A percentile compares a stretch with the other conserved stretches of the same genome.
phyloP scores from a whole-genome alignment of 2,797 vertebrate genomes.

The Ptychobarbus kaznakovi region DNA sequence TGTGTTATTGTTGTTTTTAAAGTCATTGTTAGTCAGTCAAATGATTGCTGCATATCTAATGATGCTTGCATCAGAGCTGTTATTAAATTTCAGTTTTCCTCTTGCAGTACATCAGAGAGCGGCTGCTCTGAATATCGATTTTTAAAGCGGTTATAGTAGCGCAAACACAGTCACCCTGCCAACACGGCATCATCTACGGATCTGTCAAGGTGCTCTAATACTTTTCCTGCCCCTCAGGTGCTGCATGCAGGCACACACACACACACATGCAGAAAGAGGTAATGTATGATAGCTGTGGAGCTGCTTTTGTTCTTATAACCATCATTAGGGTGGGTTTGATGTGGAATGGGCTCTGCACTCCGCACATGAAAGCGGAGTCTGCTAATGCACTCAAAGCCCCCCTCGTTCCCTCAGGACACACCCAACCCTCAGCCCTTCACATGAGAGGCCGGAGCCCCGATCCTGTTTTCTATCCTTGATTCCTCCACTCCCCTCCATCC shows the following conservation, averaged over 20 bases:
- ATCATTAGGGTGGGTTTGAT: slow-evolving; percentile 73
- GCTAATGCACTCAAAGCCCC: slow-evolving; percentile 69
- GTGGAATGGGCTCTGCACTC: slow-evolving; percentile 59
- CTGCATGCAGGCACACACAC: too few relatives aligned
- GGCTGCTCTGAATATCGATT: slow-evolving; percentile 40
- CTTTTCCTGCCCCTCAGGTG: slow-evolving; percentile 36
- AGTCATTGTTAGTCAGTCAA: slow-evolving; percentile 45
- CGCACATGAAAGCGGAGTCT: slow-evolving; percentile 72
- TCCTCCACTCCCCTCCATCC: slow-evolving; percentile 5
- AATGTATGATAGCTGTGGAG: slow-evolving; percentile 42
- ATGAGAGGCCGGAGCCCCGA: slow-evolving; percentile 52
- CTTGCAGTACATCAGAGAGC: not conserved
- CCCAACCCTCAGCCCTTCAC: slow-evolving; percentile 62
- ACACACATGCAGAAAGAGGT: not conserved
- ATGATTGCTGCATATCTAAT: slow-evolving; percentile 59
- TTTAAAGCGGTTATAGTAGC: not conserved
- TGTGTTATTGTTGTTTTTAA: slow-evolving; percentile 57
- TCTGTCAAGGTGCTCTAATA: slow-evolving; percentile 46
- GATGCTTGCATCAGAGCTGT: slow-evolving; percentile 67
- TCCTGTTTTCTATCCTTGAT: slow-evolving; percentile 21
- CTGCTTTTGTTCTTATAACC: slow-evolving; percentile 69
- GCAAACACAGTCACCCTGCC: slow-evolving; percentile 54
- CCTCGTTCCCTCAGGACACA: slow-evolving; percentile 63
- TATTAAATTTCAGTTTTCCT: slow-evolving; percentile 33
- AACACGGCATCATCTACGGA: slow-evolving; percentile 31